phyloP scores from a whole-genome alignment of 2,888 invertebrate species.

The Ptycholaimellus sp. region DNA sequence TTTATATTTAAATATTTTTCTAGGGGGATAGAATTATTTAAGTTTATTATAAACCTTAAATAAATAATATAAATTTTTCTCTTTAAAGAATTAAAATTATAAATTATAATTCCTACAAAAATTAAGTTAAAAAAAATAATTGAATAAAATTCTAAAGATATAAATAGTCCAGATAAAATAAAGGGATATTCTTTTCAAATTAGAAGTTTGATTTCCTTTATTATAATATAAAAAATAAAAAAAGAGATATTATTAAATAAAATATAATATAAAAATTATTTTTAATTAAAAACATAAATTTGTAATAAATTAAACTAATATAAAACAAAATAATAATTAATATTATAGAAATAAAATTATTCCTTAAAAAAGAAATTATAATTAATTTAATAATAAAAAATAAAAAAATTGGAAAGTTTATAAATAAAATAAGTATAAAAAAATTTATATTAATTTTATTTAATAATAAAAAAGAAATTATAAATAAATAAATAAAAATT shows the following conservation, averaged over 20 bases:
- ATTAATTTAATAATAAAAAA: conserved; percentile 7
- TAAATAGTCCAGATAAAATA: conserved; percentile 14
- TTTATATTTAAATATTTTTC: too few relatives aligned
- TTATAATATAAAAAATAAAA: conserved; percentile 29
- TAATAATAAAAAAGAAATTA: conserved; percentile 16
- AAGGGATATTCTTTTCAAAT: conserved; percentile 14
- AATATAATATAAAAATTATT: conserved; percentile 10
- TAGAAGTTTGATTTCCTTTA: too few relatives aligned
- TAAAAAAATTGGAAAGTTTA: conserved; percentile 7
- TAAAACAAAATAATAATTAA: conserved; percentile 1
- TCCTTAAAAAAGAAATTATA: conserved; percentile 6
- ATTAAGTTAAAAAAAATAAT: too few relatives aligned
- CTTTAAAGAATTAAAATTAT: conserved; percentile 16
- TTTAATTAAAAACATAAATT: conserved; percentile 29
- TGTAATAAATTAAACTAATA: conserved; percentile 5
- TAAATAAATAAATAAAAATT: conserved; percentile 16
- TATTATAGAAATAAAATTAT: neutral
- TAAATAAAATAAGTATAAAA: conserved; percentile 12
- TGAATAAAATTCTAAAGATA: conserved; percentile 8
- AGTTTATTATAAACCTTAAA: conserved; percentile 12
- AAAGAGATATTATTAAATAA: conserved; percentile 11
- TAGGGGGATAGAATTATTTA: too few relatives aligned
- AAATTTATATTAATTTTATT: conserved; percentile 14
- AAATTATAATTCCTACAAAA: too few relatives aligned
- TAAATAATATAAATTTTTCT: conserved; percentile 13